phyloP scores from a whole-genome alignment of 2,113 vertebrate genomes.

The Prietella phreatophila region DNA sequence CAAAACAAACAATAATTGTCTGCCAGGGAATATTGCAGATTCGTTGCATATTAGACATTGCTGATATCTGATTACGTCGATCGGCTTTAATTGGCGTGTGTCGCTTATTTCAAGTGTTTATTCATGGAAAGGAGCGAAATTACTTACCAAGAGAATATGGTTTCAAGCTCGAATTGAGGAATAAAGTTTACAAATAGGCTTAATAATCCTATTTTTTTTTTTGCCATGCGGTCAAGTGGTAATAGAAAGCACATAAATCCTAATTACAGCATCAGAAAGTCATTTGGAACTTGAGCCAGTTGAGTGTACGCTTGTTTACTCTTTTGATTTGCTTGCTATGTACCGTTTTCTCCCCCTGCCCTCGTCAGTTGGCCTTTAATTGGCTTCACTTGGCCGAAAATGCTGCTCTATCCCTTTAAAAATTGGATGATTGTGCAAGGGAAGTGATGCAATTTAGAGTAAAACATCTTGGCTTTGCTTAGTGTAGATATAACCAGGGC shows the following conservation, averaged over 20 bases:
- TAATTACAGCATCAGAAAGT: constrained; percentile 35
- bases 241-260: constrained; percentile 28
- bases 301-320: constrained; percentile 30
- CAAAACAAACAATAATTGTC: background rate
- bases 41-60: background rate
- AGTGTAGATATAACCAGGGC: constrained; percentile 36
- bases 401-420: constrained; percentile 42
- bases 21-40: background rate
- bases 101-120: background rate
- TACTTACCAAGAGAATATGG: background rate
- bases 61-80: background rate
- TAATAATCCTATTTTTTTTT: background rate
- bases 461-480: constrained; percentile 36
- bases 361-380: constrained; percentile 45
- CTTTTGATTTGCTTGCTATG: constrained; percentile 44
- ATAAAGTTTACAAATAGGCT: background rate
- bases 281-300: constrained; percentile 24
- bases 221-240: background rate
- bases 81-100: background rate
- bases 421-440: constrained; percentile 49
- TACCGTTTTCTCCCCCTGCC: constrained; percentile 34
- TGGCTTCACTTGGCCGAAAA: constrained; percentile 57
- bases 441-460: constrained; percentile 55
- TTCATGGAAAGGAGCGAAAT: background rate
- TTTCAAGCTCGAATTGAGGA: background rate